Percentiles rank a stretch among this genome's conserved stretches.
These are phyloP conservation scores for Mus caroli DNA, from an alignment of 2,797 vertebrate species.

Conservation along the genomic window DNA sequence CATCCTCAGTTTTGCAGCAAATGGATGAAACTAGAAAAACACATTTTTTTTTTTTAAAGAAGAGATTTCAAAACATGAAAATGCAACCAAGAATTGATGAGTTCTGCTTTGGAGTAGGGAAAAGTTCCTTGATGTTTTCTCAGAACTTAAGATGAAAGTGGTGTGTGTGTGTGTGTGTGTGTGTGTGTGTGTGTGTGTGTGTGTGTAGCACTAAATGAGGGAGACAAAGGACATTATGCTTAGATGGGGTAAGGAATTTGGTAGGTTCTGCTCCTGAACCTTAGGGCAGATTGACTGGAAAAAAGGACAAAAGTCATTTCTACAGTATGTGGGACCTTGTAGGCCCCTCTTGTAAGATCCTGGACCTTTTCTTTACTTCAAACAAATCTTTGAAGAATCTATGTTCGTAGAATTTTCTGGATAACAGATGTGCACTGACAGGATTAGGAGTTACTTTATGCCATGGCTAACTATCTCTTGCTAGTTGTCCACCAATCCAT, in stretches of 20 bases:
- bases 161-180: neutral
- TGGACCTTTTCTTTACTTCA: neutral
- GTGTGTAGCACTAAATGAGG: neutral
- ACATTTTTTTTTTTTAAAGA: neutral
- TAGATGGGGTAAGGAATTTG: neutral
- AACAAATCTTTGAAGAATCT: conserved; percentile 7
- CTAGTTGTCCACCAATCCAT: conserved; percentile 6
- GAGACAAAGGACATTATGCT: neutral
- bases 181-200: neutral
- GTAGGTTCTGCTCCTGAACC: neutral
- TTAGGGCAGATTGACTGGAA: neutral
- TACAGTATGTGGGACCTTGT: neutral
- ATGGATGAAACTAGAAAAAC: no score
- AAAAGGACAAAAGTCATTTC: neutral
- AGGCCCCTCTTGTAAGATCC: neutral
- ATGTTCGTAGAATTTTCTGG: neutral
- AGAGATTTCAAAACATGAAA: neutral
- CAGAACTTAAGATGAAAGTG: neutral
- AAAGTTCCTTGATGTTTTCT: neutral
- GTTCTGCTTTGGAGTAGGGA: neutral
- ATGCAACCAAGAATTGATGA: neutral
- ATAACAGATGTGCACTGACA: neutral
- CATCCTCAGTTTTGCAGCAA: no score
- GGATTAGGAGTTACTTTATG: conserved; percentile 14
- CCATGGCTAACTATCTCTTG: neutral